These are phyloP conservation scores for Tachyglossus aculeatus DNA, from an alignment of 2,797 vertebrate species.

Conservation along the genomic window DNA sequence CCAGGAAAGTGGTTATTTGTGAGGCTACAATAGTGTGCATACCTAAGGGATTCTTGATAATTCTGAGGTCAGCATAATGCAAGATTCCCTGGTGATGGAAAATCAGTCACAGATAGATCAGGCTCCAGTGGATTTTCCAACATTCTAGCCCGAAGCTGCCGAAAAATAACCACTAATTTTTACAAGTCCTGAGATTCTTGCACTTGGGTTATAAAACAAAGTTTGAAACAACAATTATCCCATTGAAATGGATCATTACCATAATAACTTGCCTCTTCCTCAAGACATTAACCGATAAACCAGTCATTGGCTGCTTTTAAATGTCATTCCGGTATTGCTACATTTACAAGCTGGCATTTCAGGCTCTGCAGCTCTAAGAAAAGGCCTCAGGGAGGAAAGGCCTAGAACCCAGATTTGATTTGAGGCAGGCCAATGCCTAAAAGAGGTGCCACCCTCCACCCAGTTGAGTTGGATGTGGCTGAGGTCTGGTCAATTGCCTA, in stretches of 20 bases:
- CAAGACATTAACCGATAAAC: constrained; percentile 68
- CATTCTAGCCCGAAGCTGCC: constrained; percentile 19
- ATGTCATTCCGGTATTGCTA: constrained; percentile 36
- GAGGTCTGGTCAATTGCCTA: no score
- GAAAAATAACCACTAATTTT: constrained; percentile 67
- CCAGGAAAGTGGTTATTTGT: no score
- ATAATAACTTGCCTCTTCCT: constrained; percentile 56
- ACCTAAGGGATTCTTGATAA: constrained; percentile 28
- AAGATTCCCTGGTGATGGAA: background rate
- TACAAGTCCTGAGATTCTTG: constrained; percentile 30
- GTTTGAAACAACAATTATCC: constrained; percentile 51
- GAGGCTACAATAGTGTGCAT: no score
- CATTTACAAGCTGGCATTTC: constrained; percentile 1
- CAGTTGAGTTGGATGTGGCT: background rate
- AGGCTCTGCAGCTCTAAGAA: background rate
- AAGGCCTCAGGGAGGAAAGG: background rate
- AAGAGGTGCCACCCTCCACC: background rate
- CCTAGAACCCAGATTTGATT: background rate
- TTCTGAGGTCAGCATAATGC: background rate
- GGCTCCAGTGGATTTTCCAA: constrained; percentile 15
- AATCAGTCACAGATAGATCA: constrained; percentile 24
- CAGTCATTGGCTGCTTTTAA: constrained; percentile 65
- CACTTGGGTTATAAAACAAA: constrained; percentile 53
- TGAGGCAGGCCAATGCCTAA: background rate
- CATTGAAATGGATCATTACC: constrained; percentile 62